A percentile compares a stretch with the other conserved stretches of the same genome.
Conservation (phyloP, 2,888 invertebrate species). For the Alsophila aescularia region DNA sequence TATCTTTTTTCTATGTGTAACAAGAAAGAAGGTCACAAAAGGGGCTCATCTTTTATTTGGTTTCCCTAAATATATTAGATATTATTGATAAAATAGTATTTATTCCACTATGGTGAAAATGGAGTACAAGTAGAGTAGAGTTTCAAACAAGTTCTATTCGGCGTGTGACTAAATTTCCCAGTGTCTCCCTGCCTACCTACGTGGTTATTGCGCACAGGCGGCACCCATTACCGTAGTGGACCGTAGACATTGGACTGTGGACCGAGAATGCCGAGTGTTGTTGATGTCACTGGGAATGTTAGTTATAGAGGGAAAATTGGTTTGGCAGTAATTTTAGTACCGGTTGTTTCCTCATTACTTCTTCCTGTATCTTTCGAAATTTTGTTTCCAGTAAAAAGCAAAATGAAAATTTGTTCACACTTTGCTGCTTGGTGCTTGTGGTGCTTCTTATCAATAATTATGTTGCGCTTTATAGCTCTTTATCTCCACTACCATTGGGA, state of each 20-base stretch:
- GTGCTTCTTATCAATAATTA: no score
- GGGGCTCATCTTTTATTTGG: no score
- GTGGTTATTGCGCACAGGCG: constrained; percentile 22
- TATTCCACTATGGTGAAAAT: no score
- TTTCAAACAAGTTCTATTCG: neutral
- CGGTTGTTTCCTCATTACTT: neutral
- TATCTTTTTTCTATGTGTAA: no score
- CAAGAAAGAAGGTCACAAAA: no score
- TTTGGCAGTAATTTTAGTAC: neutral
- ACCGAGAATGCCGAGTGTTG: constrained; percentile 18
- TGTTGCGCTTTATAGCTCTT: no score
- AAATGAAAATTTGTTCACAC: no score
- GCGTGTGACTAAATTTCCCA: neutral
- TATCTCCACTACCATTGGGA: no score
- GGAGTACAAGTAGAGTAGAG: no score
- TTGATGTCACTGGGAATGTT: constrained; percentile 14
- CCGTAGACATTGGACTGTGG: neutral
- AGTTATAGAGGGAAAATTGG: constrained; percentile 11
- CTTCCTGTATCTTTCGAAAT: neutral
- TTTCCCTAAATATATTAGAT: no score
- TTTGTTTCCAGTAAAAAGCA: neutral
- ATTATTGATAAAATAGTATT: no score
- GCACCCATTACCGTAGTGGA: constrained; percentile 22
- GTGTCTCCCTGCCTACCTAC: constrained; percentile 7
- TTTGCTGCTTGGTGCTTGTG: no score